phyloP scores from a whole-genome alignment of 2,113 vertebrate species.

The Chloroceryle aenea region DNA sequence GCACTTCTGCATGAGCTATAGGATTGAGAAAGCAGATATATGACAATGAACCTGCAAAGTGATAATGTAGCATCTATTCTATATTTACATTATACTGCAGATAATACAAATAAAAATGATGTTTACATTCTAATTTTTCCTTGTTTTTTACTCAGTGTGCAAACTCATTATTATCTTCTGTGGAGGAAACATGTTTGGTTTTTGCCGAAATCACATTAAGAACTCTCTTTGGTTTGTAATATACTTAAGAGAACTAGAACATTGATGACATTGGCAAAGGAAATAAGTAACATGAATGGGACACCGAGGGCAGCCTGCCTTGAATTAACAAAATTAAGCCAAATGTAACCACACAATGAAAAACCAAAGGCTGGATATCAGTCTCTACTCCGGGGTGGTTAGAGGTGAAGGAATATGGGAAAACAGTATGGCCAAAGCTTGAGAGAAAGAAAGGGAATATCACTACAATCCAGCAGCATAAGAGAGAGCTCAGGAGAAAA shows the following conservation, averaged over 20 bases:
- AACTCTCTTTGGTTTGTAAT: background rate
- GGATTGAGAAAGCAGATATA: background rate
- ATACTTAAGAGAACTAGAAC: background rate
- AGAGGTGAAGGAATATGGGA: background rate
- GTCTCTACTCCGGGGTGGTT: background rate
- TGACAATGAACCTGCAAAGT: background rate
- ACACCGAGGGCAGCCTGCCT: background rate
- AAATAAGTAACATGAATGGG: background rate
- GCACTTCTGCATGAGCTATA: background rate
- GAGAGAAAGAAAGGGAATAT: background rate
- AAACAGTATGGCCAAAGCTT: accelerated
- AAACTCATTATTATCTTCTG: background rate
- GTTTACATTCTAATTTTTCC: background rate
- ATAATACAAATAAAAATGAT: background rate
- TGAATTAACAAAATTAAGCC: background rate
- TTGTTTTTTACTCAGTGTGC: background rate
- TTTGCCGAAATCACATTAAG: background rate
- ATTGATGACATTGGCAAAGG: background rate
- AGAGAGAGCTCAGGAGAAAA: background rate
- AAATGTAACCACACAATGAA: background rate
- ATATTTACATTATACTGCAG: background rate
- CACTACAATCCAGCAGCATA: background rate
- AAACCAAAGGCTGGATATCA: background rate
- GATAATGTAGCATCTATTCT: background rate
- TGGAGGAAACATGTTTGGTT: background rate